Evolutionary conservation across 2,888 invertebrate genomes (phyloP), one percentile per base, ranked within the genome.

Genomic region (Cataglyphis albicans): DNA sequence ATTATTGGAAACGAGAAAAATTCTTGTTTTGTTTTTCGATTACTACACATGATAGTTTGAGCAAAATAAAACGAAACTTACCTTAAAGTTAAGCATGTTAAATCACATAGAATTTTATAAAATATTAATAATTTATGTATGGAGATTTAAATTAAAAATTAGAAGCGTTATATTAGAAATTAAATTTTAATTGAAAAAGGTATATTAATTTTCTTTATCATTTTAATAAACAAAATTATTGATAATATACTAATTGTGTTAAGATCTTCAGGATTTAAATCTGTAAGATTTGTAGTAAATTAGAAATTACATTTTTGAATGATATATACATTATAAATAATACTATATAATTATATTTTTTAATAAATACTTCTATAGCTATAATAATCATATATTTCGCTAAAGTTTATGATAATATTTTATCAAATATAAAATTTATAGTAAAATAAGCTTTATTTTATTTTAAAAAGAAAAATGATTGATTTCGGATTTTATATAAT

Each of bases 1-100:
- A 52, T 75, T 15, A 64, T 52, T 25, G 18, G 32, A 73, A 73
- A 15, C 18, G 41, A 59, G 29, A 5, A 74, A 74, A 21, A 63
- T 74, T 0, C 18, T 35, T 41, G 35, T 10, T 44, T 44, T 0
- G 0, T 73, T 74, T 44, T 32, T 44, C 21, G 15, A 35, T 1
- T 15, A 12, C 12, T 3, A n/a, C 4, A 12, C 21, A 1, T 48
- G 18, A 15, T 41, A 12, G 1, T 18, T 15, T 6, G 64, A n/a
- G 10, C 25, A 38, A 73, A 57, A 57, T 72, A 4, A 18, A 59
- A 59, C 15, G 12, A 61, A 44, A 21, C 29, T 44, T 59, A 41
- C 41, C 1, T 9, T n/a, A 73, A 73, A 21, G 10, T 74, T 73
- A 35, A 9, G 12, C 25, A 15, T 57, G n/a, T 48, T 48, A 18